Conservation (phyloP, 2,113 vertebrate species). For the Cyprinodon tularosa region DNA sequence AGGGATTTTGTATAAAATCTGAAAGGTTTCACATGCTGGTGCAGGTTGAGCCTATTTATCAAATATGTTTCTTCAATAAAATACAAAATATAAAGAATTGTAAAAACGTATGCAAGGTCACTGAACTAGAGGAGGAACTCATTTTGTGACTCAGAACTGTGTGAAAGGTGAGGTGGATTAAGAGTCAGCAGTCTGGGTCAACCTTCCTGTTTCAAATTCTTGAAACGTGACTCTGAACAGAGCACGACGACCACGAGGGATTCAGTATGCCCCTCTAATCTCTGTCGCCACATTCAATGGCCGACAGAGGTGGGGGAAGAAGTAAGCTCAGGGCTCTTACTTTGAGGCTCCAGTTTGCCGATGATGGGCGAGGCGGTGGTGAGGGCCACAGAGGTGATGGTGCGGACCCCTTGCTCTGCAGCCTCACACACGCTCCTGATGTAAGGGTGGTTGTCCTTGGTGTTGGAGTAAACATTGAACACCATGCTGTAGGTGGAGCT, state of each 20-base stretch:
- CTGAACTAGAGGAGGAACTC: neutral
- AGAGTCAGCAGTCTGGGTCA: neutral
- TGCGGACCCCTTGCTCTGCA: constrained; percentile 88
- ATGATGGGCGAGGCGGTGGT: constrained; percentile 87
- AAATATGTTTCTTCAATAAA: neutral
- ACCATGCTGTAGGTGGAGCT: constrained; percentile 90
- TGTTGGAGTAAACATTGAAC: constrained; percentile 83
- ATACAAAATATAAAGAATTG: neutral
- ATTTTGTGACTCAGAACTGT: neutral
- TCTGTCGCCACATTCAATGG: neutral
- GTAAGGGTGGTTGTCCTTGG: constrained; percentile 90
- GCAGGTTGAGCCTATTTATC: no score
- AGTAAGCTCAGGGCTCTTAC: constrained; percentile 76
- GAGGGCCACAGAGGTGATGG: constrained; percentile 84
- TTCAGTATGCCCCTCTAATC: neutral
- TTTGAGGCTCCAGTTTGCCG: constrained; percentile 89
- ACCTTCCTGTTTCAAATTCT: neutral
- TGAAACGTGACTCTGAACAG: neutral
- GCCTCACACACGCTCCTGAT: constrained; percentile 84
- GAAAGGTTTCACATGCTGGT: no score
- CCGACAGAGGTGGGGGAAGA: neutral
- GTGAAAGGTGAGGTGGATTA: neutral
- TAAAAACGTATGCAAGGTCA: neutral
- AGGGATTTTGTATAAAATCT: no score
- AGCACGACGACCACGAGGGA: neutral